Conservation (phyloP, 2,797 vertebrate species). For the Buphagus erythrorhynchus region DNA sequence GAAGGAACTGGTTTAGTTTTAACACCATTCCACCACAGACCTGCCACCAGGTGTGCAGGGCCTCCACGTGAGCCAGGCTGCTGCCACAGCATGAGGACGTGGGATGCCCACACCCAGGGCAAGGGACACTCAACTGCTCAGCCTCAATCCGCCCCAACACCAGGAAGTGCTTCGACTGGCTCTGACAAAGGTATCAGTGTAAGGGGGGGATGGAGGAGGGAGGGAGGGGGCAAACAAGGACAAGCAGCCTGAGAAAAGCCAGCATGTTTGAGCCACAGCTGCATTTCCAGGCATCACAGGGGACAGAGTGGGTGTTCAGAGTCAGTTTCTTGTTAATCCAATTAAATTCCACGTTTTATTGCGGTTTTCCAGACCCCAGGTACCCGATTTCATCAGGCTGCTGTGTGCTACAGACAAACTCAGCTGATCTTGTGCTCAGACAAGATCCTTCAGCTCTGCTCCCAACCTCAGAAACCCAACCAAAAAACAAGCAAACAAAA, state of each 20-base stretch:
- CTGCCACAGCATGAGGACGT: background rate
- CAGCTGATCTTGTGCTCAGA: background rate
- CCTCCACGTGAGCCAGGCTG: background rate
- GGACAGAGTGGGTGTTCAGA: background rate
- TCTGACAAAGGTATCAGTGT: background rate
- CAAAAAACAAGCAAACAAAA: background rate
- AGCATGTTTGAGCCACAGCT: background rate
- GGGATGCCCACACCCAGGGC: background rate
- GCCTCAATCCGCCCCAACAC: background rate
- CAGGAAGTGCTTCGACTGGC: background rate
- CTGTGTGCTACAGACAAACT: background rate
- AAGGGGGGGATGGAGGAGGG: background rate
- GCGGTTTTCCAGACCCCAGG: background rate
- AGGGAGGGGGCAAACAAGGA: background rate
- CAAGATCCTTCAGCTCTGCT: background rate
- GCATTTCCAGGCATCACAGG: background rate
- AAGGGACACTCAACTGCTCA: background rate
- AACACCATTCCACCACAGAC: accelerated
- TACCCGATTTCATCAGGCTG: background rate
- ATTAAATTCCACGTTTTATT: background rate
- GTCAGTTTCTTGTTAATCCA: background rate
- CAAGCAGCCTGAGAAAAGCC: background rate
- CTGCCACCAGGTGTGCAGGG: background rate
- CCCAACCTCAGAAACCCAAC: background rate
- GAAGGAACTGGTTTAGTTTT: background rate